Evolutionary conservation across 2,797 vertebrate species (phyloP).

Genomic region (Apogon talboti): DNA sequence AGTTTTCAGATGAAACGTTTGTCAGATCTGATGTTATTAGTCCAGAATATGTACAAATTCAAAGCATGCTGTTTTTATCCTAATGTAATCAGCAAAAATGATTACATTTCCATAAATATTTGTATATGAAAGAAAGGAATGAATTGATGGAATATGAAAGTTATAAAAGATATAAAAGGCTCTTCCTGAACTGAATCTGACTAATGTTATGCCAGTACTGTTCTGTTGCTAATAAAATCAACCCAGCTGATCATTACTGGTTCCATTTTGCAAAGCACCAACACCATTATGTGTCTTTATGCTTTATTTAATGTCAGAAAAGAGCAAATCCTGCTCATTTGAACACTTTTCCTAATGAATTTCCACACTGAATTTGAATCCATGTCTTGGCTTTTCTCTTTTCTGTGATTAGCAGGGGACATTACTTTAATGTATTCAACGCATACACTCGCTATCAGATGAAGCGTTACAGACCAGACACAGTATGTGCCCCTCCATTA

Average conservation of each 20-base stretch:
- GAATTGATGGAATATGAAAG: not conserved
- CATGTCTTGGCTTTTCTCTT: constrained; percentile 30
- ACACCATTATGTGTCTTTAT: constrained; percentile 36
- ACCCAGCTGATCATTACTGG: constrained; percentile 19
- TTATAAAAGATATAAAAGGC: too few relatives aligned
- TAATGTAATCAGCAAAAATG: not conserved
- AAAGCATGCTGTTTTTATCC: not conserved
- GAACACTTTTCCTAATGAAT: constrained; percentile 8
- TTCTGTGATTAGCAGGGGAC: constrained; percentile 1
- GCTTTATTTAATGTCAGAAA: constrained; percentile 37
- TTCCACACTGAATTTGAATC: constrained; percentile 17
- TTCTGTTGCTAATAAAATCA: constrained; percentile 3
- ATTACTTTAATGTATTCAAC: not conserved
- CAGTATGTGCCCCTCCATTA: not conserved
- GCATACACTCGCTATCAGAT: not conserved
- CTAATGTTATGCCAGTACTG: not conserved
- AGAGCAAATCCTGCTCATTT: constrained; percentile 33
- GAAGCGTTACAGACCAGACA: not conserved
- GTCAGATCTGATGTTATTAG: too few relatives aligned
- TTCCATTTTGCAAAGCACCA: constrained; percentile 16
- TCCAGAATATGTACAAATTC: too few relatives aligned
- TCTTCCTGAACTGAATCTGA: not conserved
- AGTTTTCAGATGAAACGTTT: not conserved
- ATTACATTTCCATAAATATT: too few relatives aligned
- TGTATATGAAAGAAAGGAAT: not conserved